Percentiles rank a stretch among this genome's conserved stretches.
Conservation (phyloP, 2,888 invertebrate species). For the Arge pagana region DNA sequence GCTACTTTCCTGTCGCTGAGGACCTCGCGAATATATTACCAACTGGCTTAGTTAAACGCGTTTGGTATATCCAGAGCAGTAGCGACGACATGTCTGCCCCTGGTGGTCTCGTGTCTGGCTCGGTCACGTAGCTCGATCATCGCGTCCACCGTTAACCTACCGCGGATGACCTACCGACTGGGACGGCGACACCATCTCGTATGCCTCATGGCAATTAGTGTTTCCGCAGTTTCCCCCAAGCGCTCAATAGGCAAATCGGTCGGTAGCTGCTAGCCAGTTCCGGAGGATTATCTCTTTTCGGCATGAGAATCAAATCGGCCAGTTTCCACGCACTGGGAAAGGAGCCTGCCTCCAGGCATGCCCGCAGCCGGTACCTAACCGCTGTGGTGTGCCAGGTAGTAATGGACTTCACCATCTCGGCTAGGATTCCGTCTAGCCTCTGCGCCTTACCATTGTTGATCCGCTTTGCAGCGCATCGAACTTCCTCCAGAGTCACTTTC, state of each 20-base stretch:
- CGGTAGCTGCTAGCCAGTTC: neutral
- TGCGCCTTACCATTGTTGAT: neutral
- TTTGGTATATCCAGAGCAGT: too few species aligned
- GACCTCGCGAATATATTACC: too few species aligned
- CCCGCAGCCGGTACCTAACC: slow-evolving; percentile 16
- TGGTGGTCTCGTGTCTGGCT: too few species aligned
- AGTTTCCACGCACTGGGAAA: slow-evolving; percentile 32
- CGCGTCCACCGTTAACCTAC: too few species aligned
- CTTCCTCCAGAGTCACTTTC: slow-evolving; percentile 6
- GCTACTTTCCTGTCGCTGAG: too few species aligned
- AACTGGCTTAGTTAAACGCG: too few species aligned
- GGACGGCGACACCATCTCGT: too few species aligned
- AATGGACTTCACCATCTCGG: slow-evolving; percentile 30
- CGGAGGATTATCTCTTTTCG: neutral
- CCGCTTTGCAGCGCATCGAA: neutral
- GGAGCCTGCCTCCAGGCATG: slow-evolving; percentile 6
- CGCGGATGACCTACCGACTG: too few species aligned
- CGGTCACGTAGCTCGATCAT: too few species aligned
- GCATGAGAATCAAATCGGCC: slow-evolving; percentile 30
- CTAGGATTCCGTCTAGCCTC: slow-evolving; percentile 23
- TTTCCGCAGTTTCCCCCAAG: neutral
- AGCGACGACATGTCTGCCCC: too few species aligned
- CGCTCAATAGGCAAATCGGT: slow-evolving; percentile 1
- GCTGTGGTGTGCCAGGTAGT: slow-evolving; percentile 22
- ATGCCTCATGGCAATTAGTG: too few species aligned